A percentile compares a stretch with the other conserved stretches of the same genome.
These are phyloP conservation scores for Lobophora halterata DNA, from an alignment of 2,888 invertebrate genomes.

Conservation along the genomic window DNA sequence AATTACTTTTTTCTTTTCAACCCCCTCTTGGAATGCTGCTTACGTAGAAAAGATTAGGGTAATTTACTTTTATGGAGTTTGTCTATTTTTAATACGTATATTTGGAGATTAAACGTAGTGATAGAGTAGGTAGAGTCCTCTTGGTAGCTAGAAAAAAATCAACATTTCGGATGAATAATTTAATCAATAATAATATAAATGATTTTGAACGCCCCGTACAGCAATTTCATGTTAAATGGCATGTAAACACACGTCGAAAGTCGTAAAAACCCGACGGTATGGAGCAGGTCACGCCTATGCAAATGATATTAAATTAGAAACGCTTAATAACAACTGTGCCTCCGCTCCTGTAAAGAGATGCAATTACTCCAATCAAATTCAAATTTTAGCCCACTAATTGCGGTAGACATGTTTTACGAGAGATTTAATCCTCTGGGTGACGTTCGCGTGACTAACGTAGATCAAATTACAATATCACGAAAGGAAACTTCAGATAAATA, in stretches of 20 bases:
- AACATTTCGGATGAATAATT: too few relatives aligned
- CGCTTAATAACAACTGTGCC: conserved; percentile 79
- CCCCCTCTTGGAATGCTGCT: conserved; percentile 9
- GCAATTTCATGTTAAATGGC: conserved; percentile 12
- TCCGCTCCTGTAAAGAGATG: conserved; percentile 71
- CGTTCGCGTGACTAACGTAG: conserved; percentile 27
- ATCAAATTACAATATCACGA: conserved; percentile 14
- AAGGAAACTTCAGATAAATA: background rate
- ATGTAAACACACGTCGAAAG: conserved; percentile 18
- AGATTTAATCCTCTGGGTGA: conserved; percentile 47
- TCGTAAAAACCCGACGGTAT: conserved; percentile 30
- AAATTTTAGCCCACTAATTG: conserved; percentile 76
- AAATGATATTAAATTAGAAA: conserved; percentile 79
- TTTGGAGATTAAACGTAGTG: too few relatives aligned
- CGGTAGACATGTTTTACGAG: conserved; percentile 68
- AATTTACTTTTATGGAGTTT: too few relatives aligned
- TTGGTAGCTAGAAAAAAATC: too few relatives aligned
- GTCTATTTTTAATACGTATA: too few relatives aligned
- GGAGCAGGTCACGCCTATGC: conserved; percentile 74
- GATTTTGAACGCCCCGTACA: too few relatives aligned
- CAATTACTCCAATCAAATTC: conserved; percentile 80
- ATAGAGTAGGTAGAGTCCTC: too few relatives aligned
- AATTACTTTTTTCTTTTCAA: conserved; percentile 31
- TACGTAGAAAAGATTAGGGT: conserved; percentile 13
- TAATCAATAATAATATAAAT: too few relatives aligned